Base-by-base conservation (phyloP, 2,797 vertebrate species). In the Chrysolophus pictus region DNA sequence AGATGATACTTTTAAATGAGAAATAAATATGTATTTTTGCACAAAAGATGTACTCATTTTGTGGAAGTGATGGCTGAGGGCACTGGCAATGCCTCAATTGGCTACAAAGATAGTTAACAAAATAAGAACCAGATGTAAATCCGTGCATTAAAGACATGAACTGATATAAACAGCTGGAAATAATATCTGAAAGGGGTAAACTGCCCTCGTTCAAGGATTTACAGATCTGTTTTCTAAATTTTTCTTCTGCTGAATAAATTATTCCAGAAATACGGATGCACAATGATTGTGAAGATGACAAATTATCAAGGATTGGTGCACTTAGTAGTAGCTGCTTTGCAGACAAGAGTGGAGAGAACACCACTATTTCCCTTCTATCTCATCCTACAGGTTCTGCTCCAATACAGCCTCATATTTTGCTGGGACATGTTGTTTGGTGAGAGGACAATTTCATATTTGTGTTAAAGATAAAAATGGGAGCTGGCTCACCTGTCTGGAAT, bases 71-170 rank as follows among this genome's bases (percentile, higher is more conserved):
- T 26, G 79, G 79, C 88, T 93, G 84, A 91, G 85, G 91, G 68
- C 84, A 74, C 75, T 91, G 86, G 75, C 83, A 88, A 58, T 26
- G 84, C 59, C 65, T 94, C 72, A 83, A 41, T 59, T 76, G 60
- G 56, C 60, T 84, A 16, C 33, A 87, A 70, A 84, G 63, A 64
- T 87, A 65, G 77, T 88, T 87, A 83, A 70, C 51, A 73, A 55
- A 93, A 95, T 91, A 81, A 79, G 82, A 94, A 90, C 68, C 89
- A 92, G 89, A 86, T 92, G 79, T 70, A 93, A 94, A 92, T 64
- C 37, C 35, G 12, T n/a, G 67, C 84, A 81, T 76, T 69, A 26
- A 81, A 91, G 67, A 87, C 42, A 26, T 75, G 87, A 60, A 51
- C 51, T 81, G 68, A 81, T 76, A 78, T 33, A 81, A 68, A 60